These are phyloP conservation scores for Congeria kusceri DNA, from an alignment of 2,888 invertebrate genomes.

Conservation along the genomic window DNA sequence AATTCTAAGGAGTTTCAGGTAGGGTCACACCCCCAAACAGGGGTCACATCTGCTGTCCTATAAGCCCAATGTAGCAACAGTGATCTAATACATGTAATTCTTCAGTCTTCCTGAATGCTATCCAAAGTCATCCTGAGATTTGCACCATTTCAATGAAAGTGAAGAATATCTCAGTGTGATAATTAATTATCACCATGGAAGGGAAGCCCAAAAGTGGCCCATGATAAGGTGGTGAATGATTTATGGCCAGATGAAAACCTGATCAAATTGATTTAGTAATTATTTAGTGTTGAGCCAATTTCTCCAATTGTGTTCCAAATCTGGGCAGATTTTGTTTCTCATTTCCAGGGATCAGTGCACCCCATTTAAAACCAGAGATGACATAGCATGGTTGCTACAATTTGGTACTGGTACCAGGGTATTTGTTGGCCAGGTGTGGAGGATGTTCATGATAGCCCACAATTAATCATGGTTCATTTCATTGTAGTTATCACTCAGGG, in stretches of 20 bases:
- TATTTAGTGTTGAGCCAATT: conserved; percentile 47
- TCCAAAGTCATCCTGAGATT: too few species aligned
- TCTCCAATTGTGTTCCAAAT: conserved; percentile 47
- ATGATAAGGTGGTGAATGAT: neutral
- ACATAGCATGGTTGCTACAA: conserved; percentile 40
- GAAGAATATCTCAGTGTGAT: too few species aligned
- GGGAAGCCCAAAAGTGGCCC: too few species aligned
- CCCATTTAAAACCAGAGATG: conserved; percentile 26
- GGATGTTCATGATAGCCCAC: neutral
- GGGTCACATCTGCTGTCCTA: too few species aligned
- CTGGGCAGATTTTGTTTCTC: conserved; percentile 35
- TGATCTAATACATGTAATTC: too few species aligned
- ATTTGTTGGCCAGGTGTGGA: conserved; percentile 28
- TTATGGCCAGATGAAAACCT: conserved; percentile 2
- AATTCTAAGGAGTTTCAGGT: too few species aligned
- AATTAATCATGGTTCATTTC: conserved; percentile 1
- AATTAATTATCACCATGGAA: too few species aligned
- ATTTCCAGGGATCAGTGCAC: conserved; percentile 44
- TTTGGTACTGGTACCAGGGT: neutral
- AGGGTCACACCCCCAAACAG: too few species aligned
- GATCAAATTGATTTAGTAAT: conserved; percentile 35
- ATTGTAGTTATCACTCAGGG: neutral
- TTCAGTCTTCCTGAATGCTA: too few species aligned
- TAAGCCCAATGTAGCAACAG: too few species aligned
- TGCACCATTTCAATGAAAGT: too few species aligned